Base-by-base conservation (phyloP, 30 jellyfish, hydroid and myxozoan species). In the Hydractinia echinata region DNA sequence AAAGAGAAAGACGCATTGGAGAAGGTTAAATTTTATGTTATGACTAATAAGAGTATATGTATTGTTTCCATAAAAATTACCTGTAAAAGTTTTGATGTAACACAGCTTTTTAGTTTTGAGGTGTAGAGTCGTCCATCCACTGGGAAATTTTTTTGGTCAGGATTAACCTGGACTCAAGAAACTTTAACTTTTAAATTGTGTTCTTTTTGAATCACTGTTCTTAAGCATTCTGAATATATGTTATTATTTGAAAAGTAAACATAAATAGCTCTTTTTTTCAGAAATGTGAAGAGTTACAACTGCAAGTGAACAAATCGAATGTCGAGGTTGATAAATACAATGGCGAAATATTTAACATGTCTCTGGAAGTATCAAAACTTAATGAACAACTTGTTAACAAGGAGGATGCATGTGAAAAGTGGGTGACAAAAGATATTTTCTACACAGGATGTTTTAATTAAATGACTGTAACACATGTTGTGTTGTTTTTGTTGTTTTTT, bases 321-420 rank as follows among this genome's bases (percentile, higher is more conserved):
- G 39, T 64, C 19, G 74, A 64, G 39, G 39, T 64, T 64, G 74
- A 64, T 8, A 64, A 64, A 13, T 64, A 64, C 16, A 64, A 64
- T 13, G 74, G 74, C 9, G 74, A 64, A 51, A 64, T 64, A 7
- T 64, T 64, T 4, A 64, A 64, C 39, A 64, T 64, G 54, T 56
- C 52, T 7, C 4, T 20, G 10, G 56, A n/a, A 1, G 83, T 19
- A 16, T 6, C 56, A 54, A 61, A 79, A 54, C 84, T 79, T 9
- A 39, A n/a, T 8, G 61, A 61, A 50, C 84, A 62, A 15, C 13
- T 16, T 21, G 39, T 19, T 10, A 11, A 39, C 0, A 13, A 60
- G 0, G 86, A 79, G 39, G 74, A 79, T 15, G 19, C 83, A 13
- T 64, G 1, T 21, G 61, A 61, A 6, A 64, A 51, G 74, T 64